These are phyloP conservation scores for Tangachromis dhanisi DNA, from an alignment of 2,113 vertebrate species.

Conservation along the genomic window DNA sequence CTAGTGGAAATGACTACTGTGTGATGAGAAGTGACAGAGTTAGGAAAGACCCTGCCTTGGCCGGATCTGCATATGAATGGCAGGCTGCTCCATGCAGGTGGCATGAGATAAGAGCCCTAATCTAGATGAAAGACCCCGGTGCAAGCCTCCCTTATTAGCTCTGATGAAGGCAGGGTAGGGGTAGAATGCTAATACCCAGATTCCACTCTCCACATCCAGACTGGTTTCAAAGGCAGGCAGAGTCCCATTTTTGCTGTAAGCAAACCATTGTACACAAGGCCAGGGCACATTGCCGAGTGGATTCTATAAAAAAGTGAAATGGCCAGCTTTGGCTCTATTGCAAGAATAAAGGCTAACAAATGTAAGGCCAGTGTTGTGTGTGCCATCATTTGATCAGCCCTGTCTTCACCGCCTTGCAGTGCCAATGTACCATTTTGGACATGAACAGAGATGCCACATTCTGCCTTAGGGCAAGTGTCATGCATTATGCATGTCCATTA, in stretches of 20 bases:
- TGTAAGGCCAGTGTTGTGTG: slow-evolving; percentile 65
- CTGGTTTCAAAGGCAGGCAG: slow-evolving; percentile 6
- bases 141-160: slow-evolving; percentile 65
- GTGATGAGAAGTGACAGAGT: slow-evolving; percentile 55
- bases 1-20: slow-evolving; percentile 35
- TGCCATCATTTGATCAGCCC: slow-evolving; percentile 77
- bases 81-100: slow-evolving; percentile 60
- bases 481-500: slow-evolving; percentile 87
- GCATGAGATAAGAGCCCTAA: slow-evolving; percentile 65
- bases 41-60: slow-evolving; percentile 41
- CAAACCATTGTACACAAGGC: slow-evolving; percentile 47
- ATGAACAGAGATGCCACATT: slow-evolving; percentile 78
- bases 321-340: not conserved
- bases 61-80: slow-evolving; percentile 66
- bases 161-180: slow-evolving; percentile 48
- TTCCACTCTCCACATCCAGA: slow-evolving; percentile 1
- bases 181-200: slow-evolving; percentile 63
- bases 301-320: slow-evolving; percentile 27
- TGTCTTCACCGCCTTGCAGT: slow-evolving; percentile 74
- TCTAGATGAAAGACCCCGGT: slow-evolving; percentile 61
- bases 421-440: slow-evolving; percentile 71
- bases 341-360: slow-evolving; percentile 22
- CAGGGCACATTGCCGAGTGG: slow-evolving; percentile 1
- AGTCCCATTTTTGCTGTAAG: slow-evolving; percentile 25
- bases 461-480: slow-evolving; percentile 82